Percentiles rank a stretch among this genome's conserved stretches.
Conservation (phyloP, 1,140 invertebrate species). For the Tetranychus urticae region DNA sequence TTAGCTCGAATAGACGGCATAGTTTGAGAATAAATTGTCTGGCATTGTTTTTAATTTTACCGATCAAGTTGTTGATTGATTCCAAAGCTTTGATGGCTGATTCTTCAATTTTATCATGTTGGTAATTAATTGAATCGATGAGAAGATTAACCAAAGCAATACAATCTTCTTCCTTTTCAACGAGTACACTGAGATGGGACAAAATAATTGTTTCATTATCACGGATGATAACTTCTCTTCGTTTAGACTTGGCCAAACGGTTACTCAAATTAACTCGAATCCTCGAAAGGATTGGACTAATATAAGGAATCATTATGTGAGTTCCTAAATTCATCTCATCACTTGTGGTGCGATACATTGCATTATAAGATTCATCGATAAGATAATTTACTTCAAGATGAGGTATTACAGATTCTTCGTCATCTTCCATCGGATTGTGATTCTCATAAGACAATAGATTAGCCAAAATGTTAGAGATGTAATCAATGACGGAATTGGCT, state of each 20-base stretch:
- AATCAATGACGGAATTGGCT: slow-evolving; percentile 33
- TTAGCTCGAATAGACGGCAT: slow-evolving; percentile 4
- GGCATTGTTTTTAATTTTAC: not conserved
- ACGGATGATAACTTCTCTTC: slow-evolving; percentile 16
- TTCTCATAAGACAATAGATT: slow-evolving; percentile 40
- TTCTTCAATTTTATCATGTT: not conserved
- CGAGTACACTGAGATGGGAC: slow-evolving; percentile 45
- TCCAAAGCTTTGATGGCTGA: not conserved
- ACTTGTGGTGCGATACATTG: not conserved
- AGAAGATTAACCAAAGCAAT: not conserved
- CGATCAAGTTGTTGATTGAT: not conserved
- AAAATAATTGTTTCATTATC: slow-evolving; percentile 50
- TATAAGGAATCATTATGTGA: slow-evolving; percentile 41
- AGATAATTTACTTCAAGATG: not conserved
- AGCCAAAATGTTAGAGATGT: slow-evolving; percentile 51
- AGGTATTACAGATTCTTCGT: not conserved
- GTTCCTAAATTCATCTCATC: slow-evolving; percentile 36
- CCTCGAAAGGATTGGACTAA: slow-evolving; percentile 39
- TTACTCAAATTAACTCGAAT: slow-evolving; percentile 30
- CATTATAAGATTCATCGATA: not conserved
- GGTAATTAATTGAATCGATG: not conserved
- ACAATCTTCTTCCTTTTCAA: slow-evolving; percentile 24
- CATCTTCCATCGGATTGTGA: not conserved
- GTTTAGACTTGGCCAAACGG: slow-evolving; percentile 12
- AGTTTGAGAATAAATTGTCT: not conserved